Evolutionary conservation across 2,797 vertebrate genomes (phyloP).

Genomic region (Tragopan temminckii): DNA sequence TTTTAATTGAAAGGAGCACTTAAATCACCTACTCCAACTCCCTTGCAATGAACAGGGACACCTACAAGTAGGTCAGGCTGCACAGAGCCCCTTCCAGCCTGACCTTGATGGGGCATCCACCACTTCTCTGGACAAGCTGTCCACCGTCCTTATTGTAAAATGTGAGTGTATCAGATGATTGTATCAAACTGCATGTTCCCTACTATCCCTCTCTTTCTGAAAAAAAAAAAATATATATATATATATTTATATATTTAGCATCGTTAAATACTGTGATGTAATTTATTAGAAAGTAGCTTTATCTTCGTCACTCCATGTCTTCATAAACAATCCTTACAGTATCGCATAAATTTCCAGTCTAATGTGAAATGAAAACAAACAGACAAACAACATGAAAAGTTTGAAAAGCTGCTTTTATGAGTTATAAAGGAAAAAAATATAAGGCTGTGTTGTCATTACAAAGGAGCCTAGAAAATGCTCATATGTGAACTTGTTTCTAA

Average conservation of each 20-base stretch:
- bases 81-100: no score
- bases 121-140: no score
- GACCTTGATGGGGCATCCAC: no score
- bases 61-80: no score
- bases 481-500: not conserved
- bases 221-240: no score
- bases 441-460: not conserved
- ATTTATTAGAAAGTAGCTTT: not conserved
- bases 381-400: not conserved
- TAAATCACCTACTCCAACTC: no score
- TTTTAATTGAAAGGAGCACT: no score
- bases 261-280: not conserved
- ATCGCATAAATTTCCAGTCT: not conserved
- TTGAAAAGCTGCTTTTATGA: not conserved
- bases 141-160: no score
- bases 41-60: no score
- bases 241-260: not conserved
- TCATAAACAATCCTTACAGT: not conserved
- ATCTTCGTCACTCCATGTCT: not conserved
- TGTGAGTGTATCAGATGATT: not conserved
- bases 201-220: not conserved
- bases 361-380: not conserved
- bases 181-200: not conserved
- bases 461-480: not conserved
- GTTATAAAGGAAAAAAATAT: not conserved